Evolutionary conservation across 2,888 invertebrate species (phyloP).

Genomic region (Nephrotoma appendiculata): DNA sequence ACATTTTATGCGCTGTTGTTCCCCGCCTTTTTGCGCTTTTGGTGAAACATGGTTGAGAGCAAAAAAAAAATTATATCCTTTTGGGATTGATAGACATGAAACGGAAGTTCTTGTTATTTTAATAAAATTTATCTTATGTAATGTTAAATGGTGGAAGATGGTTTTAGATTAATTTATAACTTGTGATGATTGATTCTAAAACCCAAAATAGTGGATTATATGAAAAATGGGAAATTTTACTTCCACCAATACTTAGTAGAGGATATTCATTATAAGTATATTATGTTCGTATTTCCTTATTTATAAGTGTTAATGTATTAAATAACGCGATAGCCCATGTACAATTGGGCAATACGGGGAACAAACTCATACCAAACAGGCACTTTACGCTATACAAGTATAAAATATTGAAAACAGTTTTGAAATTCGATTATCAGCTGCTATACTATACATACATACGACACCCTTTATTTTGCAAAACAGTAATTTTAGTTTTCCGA

Average conservation of each 20-base stretch:
- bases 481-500: background rate
- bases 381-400: background rate
- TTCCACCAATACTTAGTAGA: background rate
- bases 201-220: background rate
- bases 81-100: background rate
- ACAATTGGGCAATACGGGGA: background rate
- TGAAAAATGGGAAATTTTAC: background rate
- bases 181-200: background rate
- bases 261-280: background rate
- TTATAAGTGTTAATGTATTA: too few species aligned
- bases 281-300: background rate
- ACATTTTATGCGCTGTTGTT: background rate
- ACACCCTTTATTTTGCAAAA: too few species aligned
- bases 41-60: background rate
- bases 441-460: too few species aligned
- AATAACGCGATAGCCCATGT: background rate
- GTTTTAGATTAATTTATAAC: background rate
- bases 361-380: background rate
- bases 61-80: background rate
- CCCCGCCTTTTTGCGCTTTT: background rate
- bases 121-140: background rate
- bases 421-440: background rate
- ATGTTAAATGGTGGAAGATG: background rate
- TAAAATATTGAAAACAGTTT: background rate
- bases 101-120: background rate